phyloP scores from a whole-genome alignment of 2,797 vertebrate species.

The Allobates femoralis region DNA sequence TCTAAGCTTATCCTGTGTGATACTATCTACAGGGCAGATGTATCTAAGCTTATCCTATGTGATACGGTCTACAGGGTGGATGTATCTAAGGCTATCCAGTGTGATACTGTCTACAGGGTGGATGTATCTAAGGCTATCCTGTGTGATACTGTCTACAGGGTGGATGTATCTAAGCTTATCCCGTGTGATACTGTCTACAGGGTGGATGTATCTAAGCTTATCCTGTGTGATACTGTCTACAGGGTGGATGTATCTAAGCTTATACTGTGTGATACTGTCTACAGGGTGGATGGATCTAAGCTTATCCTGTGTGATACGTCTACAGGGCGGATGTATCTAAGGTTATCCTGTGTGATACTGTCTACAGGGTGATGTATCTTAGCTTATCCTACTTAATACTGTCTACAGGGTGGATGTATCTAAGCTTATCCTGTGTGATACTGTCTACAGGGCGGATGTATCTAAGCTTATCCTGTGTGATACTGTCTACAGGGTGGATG shows the following conservation, averaged over 20 bases:
- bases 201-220: neutral
- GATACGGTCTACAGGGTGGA: no score
- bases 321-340: neutral
- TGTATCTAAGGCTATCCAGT: no score
- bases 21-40: neutral
- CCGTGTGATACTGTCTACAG: neutral
- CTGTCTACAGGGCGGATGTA: neutral
- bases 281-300: neutral
- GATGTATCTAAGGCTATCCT: no score
- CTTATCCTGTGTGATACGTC: neutral
- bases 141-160: no score
- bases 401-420: no score
- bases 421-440: neutral
- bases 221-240: neutral
- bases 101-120: no score
- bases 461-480: neutral
- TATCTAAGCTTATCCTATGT: no score
- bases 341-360: neutral
- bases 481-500: neutral
- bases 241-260: neutral
- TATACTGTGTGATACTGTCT: neutral
- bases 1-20: neutral
- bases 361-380: neutral
- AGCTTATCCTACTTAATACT: neutral
- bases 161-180: neutral